Base-by-base conservation (phyloP, 2,888 invertebrate genomes). In the Lapara coniferarum region DNA sequence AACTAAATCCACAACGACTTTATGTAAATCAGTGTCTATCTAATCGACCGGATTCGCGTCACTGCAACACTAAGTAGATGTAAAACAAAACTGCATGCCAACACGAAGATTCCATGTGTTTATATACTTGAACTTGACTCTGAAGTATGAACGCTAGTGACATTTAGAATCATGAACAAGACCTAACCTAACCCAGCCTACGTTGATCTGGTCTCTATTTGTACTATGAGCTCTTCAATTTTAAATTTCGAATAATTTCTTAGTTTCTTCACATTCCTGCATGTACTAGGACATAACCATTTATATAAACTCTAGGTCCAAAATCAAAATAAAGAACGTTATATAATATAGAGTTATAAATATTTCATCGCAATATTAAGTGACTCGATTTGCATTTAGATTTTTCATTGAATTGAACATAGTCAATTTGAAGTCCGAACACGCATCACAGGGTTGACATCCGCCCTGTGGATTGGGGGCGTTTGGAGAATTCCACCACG, bases 101-200 rank as follows among this genome's bases (percentile, higher is more conserved):
- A 75, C 88, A 89, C 85, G 88, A 85, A 83, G 81, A 81, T 67
- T 69, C 70, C 71, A 77, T 77, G 76, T 77, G 78, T 75, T 73
- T 79, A 85, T 87, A 87, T 89, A 89, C 89, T 90, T 92, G 91
- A 92, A 92, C 92, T 92, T 90, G 89, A 88, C 86, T 82, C 71
- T 78, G 79, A 81, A 73, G 81, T 75, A 75, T 84, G 85, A 85
- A 77, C 81, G 78, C 76, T 46, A 75, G 74, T 81, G 78, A 80
- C 81, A 81, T 80, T 80, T 78, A 72, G 68, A 71, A 66, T 68
- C 46, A 63, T 49, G 49, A 63, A 49, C 63, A 63, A 63, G 63
- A 63, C 63, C 63, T 63, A 63, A 12, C 16, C 46, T 63, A 55
- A 72, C 68, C 67, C 51, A 37, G 25, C n/a, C 51, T 59, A 59